Evolutionary conservation across 2,888 invertebrate genomes (phyloP).

Genomic region (Amblyjoppa proteus): DNA sequence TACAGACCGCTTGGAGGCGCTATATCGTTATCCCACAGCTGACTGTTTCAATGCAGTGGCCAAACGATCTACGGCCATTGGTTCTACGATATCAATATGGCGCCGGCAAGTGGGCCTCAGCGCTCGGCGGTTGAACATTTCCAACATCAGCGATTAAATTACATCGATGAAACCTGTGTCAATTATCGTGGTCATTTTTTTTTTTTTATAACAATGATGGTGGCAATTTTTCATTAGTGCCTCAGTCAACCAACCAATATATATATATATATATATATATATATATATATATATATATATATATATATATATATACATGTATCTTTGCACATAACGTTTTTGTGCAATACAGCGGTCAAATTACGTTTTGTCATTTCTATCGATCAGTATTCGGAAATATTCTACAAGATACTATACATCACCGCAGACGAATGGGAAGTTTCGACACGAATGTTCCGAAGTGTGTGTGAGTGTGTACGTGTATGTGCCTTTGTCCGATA

Average conservation of each 20-base stretch:
- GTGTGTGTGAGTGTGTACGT: not conserved
- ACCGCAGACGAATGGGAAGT: conserved; percentile 23
- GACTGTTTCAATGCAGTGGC: not conserved
- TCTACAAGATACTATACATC: conserved; percentile 29
- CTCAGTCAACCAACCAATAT: conserved; percentile 40
- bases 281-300: too few relatives aligned
- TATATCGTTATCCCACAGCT: not conserved
- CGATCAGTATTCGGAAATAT: conserved; percentile 21
- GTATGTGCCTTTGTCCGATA: not conserved
- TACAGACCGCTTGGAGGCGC: not conserved
- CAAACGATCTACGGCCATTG: not conserved
- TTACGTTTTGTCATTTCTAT: conserved; percentile 13
- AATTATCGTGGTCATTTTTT: conserved; percentile 30
- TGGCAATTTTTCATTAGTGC: conserved; percentile 56
- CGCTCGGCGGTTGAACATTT: not conserved
- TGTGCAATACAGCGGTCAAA: conserved; percentile 47
- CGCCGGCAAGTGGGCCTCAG: not conserved
- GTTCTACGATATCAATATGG: not conserved
- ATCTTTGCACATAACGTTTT: conserved; percentile 27
- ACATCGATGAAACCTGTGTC: conserved; percentile 16
- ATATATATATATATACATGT: not conserved
- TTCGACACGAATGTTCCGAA: conserved; percentile 2
- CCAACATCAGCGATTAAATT: conserved; percentile 18
- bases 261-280: not conserved
- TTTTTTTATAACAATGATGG: conserved; percentile 18